Conservation (phyloP, 2,797 vertebrate genomes). For the Leptoclinus maculatus region DNA sequence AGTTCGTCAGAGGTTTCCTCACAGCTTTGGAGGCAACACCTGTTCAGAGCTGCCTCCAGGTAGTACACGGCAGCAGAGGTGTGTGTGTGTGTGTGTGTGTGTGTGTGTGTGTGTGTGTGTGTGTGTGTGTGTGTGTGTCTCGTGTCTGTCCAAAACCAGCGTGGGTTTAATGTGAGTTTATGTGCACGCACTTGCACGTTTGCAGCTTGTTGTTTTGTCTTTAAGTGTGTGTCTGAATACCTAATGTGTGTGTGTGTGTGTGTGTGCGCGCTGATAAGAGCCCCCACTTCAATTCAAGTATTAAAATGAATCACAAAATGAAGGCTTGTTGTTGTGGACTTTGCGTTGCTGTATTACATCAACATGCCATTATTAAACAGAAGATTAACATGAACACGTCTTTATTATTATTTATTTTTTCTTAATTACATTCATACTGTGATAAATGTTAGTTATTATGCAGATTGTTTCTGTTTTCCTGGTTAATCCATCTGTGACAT, state of each 20-base stretch:
- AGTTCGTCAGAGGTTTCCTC: slow-evolving; percentile 5
- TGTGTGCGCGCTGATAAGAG: neutral
- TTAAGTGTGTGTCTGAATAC: slow-evolving; percentile 4
- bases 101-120: too few species aligned
- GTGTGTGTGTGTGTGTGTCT: too few species aligned
- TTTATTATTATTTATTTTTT: neutral
- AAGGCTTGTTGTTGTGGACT: slow-evolving; percentile 3
- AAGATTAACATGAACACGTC: neutral
- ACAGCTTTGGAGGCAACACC: slow-evolving; percentile 25
- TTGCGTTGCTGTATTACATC: neutral
- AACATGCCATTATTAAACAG: neutral
- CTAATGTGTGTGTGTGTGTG: neutral
- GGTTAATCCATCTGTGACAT: neutral
- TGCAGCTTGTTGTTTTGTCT: neutral
- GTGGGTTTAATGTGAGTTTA: neutral
- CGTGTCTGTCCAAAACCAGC: neutral
- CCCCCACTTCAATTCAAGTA: neutral
- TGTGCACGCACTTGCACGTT: neutral
- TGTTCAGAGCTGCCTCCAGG: slow-evolving; percentile 11
- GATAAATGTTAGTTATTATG: slow-evolving; percentile 1
- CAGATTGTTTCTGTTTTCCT: neutral
- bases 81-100: too few species aligned
- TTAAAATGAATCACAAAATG: slow-evolving; percentile 3
- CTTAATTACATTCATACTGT: neutral
- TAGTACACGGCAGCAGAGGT: slow-evolving; percentile 9